phyloP scores from a whole-genome alignment of 2,888 invertebrate genomes.

The Caenorhabditis auriculariae region DNA sequence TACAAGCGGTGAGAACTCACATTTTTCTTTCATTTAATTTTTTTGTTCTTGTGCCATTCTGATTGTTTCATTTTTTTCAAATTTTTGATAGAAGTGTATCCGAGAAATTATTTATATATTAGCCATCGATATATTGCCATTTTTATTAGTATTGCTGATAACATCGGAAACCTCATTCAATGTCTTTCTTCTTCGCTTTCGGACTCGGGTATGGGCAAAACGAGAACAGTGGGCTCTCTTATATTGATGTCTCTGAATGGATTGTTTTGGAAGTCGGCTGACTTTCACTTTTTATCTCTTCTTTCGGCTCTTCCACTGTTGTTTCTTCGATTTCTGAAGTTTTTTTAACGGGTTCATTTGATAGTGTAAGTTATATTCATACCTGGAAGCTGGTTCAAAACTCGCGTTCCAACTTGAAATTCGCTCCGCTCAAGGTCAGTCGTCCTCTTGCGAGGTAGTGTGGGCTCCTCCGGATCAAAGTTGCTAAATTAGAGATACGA shows the following conservation, averaged over 20 bases:
- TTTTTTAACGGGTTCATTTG: no score
- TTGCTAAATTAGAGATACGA: no score
- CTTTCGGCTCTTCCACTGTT: conserved; percentile 1
- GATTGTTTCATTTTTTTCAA: neutral
- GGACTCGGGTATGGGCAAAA: conserved; percentile 26
- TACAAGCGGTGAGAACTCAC: neutral
- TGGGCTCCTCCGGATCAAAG: no score
- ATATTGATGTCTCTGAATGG: conserved; percentile 28
- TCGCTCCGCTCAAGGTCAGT: no score
- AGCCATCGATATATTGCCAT: neutral
- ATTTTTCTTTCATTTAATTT: neutral
- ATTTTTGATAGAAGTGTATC: neutral
- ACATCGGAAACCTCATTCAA: neutral
- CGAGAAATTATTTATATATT: neutral
- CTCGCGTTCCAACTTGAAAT: no score
- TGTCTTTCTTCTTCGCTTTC: neutral
- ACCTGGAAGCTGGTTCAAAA: no score
- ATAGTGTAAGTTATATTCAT: no score
- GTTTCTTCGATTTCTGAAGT: no score
- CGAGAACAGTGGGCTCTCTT: conserved; percentile 27
- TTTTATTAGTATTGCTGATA: neutral
- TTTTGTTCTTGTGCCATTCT: neutral
- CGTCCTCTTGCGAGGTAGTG: no score
- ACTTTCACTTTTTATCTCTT: conserved; percentile 8
- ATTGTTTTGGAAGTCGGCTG: no score